Base-by-base conservation (phyloP, 2,888 invertebrate genomes). In the Acanthosepion lycidas region DNA sequence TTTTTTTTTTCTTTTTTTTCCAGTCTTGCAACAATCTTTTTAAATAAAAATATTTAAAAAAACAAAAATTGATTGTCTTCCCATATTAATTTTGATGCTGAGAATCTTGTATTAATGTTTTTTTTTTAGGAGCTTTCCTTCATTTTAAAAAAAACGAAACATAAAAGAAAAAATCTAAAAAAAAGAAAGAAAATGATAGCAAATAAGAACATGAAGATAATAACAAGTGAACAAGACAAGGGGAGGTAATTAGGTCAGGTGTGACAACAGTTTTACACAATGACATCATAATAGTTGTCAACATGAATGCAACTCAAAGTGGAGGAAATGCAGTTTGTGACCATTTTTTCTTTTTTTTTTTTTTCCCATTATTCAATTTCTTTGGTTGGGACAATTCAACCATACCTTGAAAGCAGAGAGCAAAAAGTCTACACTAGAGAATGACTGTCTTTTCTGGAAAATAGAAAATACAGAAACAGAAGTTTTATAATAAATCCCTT, bases 371-470 rank as follows among this genome's bases (percentile, higher is more conserved):
- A 42, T 42, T 42, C 42, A 42, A 48, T 92, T 8, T 49, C 49
- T 49, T 3, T 23, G 92, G 92, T 92, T n/a, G 92, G 92, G 20
- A 49, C 8, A 49, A 18, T 42, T 48, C 48, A 92, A 92, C 33
- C 92, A 26, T 92, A 92, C 92, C 92, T 92, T 92, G 49, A 42
- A 48, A 92, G 92, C 49, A 92, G 92, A 92, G 15, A 92, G 48
- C 42, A 92, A 92, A 92, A 92, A 48, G 48, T 92, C 92, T 92
- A 92, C 92, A 48, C 92, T 49, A 92, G 92, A 92, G 49, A 92
- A 51, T 49, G 92, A 92, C 92, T 92, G 92, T 92, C 92, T 92
- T 92, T 92, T 92, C 92, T 92, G 92, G 42, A 92, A 92, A 92
- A 92, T 49, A 48, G 33, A 92, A 48, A 51, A 92, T 51, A 92